phyloP scores from a whole-genome alignment of 2,888 invertebrate genomes.

The Crossocerus cetratus region DNA sequence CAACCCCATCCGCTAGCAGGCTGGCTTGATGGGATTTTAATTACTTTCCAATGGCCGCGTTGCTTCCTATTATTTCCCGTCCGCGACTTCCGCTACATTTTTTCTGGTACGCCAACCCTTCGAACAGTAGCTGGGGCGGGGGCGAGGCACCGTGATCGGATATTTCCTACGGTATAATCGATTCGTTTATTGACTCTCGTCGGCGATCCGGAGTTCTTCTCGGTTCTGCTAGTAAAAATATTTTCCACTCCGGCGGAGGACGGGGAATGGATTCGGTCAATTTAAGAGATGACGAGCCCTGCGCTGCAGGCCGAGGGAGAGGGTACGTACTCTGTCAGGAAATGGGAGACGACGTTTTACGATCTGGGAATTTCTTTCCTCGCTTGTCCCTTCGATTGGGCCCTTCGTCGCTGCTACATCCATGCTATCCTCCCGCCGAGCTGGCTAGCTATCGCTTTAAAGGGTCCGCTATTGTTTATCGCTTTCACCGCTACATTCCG shows the following conservation, averaged over 20 bases:
- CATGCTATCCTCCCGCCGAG: conserved; percentile 25
- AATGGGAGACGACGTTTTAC: conserved; percentile 45
- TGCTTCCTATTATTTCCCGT: conserved; percentile 61
- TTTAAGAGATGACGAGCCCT: conserved; percentile 41
- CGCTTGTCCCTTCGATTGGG: conserved; percentile 16
- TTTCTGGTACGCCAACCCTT: conserved; percentile 14
- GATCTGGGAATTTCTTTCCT: conserved; percentile 31
- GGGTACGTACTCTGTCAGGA: conserved; percentile 12
- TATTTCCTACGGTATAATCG: conserved; percentile 49
- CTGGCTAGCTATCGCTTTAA: conserved; percentile 15
- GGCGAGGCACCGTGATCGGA: conserved; percentile 9
- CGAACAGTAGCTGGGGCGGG: background rate
- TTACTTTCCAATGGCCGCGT: conserved; percentile 64
- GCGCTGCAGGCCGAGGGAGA: conserved; percentile 11
- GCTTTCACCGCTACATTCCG: conserved; percentile 16
- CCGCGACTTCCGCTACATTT: conserved; percentile 53
- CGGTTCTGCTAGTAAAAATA: conserved; percentile 29
- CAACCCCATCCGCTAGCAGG: conserved; percentile 32
- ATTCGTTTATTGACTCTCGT: conserved; percentile 49
- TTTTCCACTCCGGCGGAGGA: conserved; percentile 7
- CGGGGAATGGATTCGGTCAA: conserved; percentile 33
- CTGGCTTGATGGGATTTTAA: conserved; percentile 66
- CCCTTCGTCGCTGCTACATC: conserved; percentile 40
- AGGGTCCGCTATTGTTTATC: background rate
- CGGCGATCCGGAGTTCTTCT: conserved; percentile 20